Evolutionary conservation across 2,888 invertebrate genomes (phyloP), one percentile per base, ranked within the genome.

Genomic region (Seira sanloemensis): DNA sequence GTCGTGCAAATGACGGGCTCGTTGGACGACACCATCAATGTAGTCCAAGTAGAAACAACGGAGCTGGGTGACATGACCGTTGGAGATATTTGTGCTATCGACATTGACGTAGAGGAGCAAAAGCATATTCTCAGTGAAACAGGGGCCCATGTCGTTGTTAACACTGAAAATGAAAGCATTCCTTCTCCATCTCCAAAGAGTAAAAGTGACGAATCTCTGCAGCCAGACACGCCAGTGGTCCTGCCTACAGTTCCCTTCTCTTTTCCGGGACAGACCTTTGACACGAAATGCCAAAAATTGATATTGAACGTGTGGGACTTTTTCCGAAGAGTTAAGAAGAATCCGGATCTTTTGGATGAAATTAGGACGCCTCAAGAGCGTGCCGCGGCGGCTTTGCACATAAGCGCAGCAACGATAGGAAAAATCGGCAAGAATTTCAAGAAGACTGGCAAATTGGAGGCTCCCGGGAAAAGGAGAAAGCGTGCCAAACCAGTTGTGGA

Each of bases 241-340:
- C 67, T 85, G 12, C 85, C 87, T 2, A 73, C 76, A 19, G 80
- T 88, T 27, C 89, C 89, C 5, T 89, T 89, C 78, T 86, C 86
- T 12, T 89, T 88, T 25, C 84, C 89, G 0, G 89, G 89, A n/a
- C 89, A 89, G 67, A 86, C 86, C 37, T 89, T 89, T 76, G 88
- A 86, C 67, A 84, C 84, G 24, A 88, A 88, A 65, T 86, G 88
- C 62, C 89, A 89, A 66, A 89, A 89, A 25, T 68, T 89, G 2
- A 89, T 89, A 62, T 76, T 89, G 25, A 89, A 89, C 62, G 89
- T 88, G n/a, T 88, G 88, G 86, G 88, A 88, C 26, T 89, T 89
- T 79, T 89, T 89, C 54, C 85, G 88, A 58, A 76, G 86, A n/a
- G 78, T 85, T 0, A 88, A 87, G 78, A 87, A 85, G 25, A 88